Percentiles rank a stretch among this genome's conserved stretches.
These are phyloP conservation scores for Merops nubicus DNA, from an alignment of 2,113 vertebrate species.

Conservation along the genomic window DNA sequence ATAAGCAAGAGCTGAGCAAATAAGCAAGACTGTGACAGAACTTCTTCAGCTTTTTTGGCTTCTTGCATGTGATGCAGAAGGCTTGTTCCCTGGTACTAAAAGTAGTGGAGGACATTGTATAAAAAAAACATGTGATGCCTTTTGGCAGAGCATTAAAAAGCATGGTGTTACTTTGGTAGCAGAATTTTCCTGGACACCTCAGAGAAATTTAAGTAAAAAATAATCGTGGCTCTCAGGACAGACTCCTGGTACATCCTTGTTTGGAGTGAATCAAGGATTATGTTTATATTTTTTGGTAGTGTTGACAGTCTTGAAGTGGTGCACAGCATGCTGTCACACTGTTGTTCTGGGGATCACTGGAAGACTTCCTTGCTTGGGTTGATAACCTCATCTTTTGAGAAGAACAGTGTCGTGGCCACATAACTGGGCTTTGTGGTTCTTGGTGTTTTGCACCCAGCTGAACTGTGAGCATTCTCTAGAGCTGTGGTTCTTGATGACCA, in stretches of 20 bases:
- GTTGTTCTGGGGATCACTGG: not conserved
- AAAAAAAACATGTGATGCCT: not conserved
- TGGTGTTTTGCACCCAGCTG: not conserved
- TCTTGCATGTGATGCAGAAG: not conserved
- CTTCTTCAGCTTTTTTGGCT: conserved; percentile 31
- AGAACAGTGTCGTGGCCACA: not conserved
- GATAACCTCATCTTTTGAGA: not conserved
- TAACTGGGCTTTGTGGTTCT: not conserved
- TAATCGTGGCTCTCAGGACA: not conserved
- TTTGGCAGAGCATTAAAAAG: not conserved
- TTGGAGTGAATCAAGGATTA: not conserved
- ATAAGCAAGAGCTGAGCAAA: conserved; percentile 3
- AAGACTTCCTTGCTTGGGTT: not conserved
- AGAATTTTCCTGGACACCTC: not conserved
- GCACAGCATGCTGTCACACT: not conserved
- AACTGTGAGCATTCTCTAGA: fast-evolving
- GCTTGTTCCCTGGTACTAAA: not conserved
- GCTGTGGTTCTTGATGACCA: not conserved
- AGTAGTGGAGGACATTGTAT: not conserved
- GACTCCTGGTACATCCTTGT: not conserved
- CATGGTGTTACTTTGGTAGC: not conserved
- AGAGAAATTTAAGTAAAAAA: not conserved
- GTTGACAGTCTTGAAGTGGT: not conserved
- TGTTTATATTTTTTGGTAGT: not conserved
- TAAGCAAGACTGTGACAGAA: not conserved